A percentile compares a stretch with the other conserved stretches of the same genome.
Conservation (phyloP, 2,797 vertebrate genomes). For the Streptopelia turtur region DNA sequence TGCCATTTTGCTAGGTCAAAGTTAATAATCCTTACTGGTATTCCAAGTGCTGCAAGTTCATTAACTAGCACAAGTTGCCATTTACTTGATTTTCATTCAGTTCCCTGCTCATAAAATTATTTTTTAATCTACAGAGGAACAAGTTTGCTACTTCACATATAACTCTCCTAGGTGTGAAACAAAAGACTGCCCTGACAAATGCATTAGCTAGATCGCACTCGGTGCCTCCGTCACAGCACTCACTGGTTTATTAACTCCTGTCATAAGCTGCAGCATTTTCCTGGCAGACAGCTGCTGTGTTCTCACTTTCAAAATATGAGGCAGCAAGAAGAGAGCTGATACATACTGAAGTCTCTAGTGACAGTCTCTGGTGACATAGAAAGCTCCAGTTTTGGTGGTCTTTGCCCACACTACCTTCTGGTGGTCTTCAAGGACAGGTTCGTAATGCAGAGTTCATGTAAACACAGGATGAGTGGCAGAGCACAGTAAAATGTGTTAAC, state of each 20-base stretch:
- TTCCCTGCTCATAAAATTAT: background rate
- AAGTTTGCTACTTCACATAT: background rate
- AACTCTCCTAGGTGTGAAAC: background rate
- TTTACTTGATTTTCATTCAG: background rate
- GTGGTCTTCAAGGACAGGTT: background rate
- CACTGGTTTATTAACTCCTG: constrained; percentile 1
- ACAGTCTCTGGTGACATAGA: background rate
- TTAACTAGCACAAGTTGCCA: background rate
- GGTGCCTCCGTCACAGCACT: background rate
- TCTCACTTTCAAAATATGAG: constrained; percentile 1
- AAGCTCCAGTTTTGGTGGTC: background rate
- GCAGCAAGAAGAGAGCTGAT: background rate
- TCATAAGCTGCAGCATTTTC: constrained; percentile 9
- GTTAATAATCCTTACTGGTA: background rate
- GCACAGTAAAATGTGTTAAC: background rate
- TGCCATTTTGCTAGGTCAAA: background rate
- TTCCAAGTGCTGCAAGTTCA: background rate
- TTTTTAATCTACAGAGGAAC: background rate
- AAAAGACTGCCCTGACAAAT: background rate
- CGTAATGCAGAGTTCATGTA: background rate
- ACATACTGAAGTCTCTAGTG: background rate
- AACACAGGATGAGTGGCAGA: background rate
- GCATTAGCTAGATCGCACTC: background rate
- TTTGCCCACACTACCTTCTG: background rate
- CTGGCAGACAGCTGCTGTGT: background rate